Evolutionary conservation across 2,888 invertebrate species (phyloP), one percentile per base, ranked within the genome.

Genomic region (Chironomus riparius): DNA sequence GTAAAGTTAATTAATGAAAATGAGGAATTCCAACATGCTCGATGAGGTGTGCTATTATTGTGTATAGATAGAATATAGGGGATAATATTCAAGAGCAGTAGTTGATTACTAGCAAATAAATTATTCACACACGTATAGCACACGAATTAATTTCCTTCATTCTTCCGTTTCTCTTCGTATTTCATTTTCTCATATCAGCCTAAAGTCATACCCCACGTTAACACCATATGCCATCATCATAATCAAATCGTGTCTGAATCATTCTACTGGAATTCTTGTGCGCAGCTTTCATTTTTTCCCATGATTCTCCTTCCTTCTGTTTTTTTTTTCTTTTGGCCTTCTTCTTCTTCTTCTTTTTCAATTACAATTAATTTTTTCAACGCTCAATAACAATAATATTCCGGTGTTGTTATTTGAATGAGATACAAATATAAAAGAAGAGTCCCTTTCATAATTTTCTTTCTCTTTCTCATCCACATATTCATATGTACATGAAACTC

Each of bases 281-380:
- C 18, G 65, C 72, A 72, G 50, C 72, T 72, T 72, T 72, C 62
- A 24, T 38, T 61, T 72, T 72, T 72, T 72, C 62, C 72, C 72
- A 72, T 72, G 72, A 2, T 72, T 62, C 22, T 24, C 56, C 6
- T 15, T 18, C 22, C 38, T 38, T 38, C 38, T 38, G 10, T 38
- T 10, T 38, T 38, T 5, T 28, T 10, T 10, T 38, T 38, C 38
- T 7, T 38, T 10, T 38, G 7, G 38, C 1, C 38, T 38, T 38
- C 4, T 61, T 28, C 70, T 50, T 50, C 15, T 50, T 50, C 50
- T 13, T 50, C 22, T 15, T 22, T 50, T 70, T 70, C 70, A 70
- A 70, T 70, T 72, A 72, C 72, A 72, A 72, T 72, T 72, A 72
- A 72, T 72, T 72, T 72, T 68, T 68, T 68, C 68, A 68, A 68